Evolutionary conservation across 1,140 invertebrate genomes (phyloP).

Genomic region (Globodera rostochiensis): DNA sequence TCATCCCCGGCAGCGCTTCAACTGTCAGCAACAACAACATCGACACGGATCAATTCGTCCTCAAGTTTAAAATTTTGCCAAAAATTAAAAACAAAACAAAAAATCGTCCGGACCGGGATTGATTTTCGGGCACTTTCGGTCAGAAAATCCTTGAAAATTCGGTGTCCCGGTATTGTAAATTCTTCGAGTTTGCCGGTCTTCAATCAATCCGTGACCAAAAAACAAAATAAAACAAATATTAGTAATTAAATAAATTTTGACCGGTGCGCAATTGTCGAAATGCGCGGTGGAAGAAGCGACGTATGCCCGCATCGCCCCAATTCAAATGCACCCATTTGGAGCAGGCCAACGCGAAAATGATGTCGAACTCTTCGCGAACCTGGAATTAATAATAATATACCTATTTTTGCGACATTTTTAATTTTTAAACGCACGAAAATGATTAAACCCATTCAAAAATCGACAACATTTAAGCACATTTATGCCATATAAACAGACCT

Average conservation of each 20-base stretch:
- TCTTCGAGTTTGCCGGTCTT: too few relatives aligned
- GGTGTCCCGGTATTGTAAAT: too few relatives aligned
- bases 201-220: too few relatives aligned
- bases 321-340: conserved; percentile 99
- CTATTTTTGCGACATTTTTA: too few relatives aligned
- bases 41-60: neutral
- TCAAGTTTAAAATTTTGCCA: neutral
- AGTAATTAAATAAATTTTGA: neutral
- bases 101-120: neutral
- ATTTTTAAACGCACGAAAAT: too few relatives aligned
- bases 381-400: neutral
- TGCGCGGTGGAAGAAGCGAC: conserved; percentile 86
- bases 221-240: too few relatives aligned
- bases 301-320: conserved; percentile 91
- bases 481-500: conserved; percentile 28
- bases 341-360: conserved; percentile 88
- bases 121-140: too few relatives aligned
- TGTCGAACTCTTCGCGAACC: conserved; percentile 80
- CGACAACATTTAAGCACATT: conserved; percentile 1
- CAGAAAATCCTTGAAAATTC: too few relatives aligned
- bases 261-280: conserved; percentile 78
- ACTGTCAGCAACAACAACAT: too few relatives aligned
- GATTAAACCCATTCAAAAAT: neutral
- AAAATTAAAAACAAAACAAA: conserved; percentile 18
- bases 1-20: neutral